Percentiles rank a stretch among this genome's conserved stretches.
These are phyloP conservation scores for Noctua fimbriata DNA, from an alignment of 2,888 invertebrate genomes.

Conservation along the genomic window DNA sequence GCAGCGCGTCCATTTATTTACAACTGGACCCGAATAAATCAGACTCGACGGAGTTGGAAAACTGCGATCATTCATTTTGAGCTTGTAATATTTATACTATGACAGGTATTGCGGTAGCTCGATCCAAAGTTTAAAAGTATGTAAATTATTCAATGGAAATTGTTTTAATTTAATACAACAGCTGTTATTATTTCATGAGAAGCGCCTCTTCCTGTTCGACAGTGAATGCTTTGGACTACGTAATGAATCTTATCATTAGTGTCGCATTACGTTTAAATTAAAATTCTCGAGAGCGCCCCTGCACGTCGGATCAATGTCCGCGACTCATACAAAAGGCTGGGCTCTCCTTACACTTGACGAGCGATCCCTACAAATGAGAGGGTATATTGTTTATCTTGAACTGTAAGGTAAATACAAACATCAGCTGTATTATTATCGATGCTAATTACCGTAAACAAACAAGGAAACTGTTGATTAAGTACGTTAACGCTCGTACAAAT, in stretches of 20 bases:
- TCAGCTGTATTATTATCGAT: slow-evolving; percentile 30
- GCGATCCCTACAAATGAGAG: slow-evolving; percentile 2
- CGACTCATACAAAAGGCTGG: slow-evolving; percentile 19
- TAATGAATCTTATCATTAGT: slow-evolving; percentile 37
- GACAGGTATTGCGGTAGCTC: slow-evolving; percentile 53
- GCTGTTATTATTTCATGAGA: slow-evolving; percentile 24
- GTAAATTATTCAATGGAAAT: slow-evolving; percentile 54
- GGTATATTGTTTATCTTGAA: slow-evolving; percentile 29
- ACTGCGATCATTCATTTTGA: slow-evolving; percentile 81
- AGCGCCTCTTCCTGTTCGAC: slow-evolving; percentile 17
- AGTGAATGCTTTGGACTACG: slow-evolving; percentile 1
- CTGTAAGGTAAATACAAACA: slow-evolving; percentile 41
- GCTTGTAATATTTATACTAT: slow-evolving; percentile 69
- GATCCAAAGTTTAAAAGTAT: slow-evolving; percentile 53
- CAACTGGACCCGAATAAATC: slow-evolving; percentile 82
- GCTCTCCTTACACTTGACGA: slow-evolving; percentile 16
- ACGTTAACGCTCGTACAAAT: slow-evolving; percentile 45
- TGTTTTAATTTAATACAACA: slow-evolving; percentile 45
- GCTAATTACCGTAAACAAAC: slow-evolving; percentile 52
- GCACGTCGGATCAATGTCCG: slow-evolving; percentile 33
- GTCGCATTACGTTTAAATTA: slow-evolving; percentile 39
- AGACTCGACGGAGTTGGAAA: slow-evolving; percentile 75
- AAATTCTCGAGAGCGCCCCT: slow-evolving; percentile 40
- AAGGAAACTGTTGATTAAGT: slow-evolving; percentile 58
- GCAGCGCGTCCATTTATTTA: slow-evolving; percentile 78